Base-by-base conservation (phyloP, 1,140 invertebrate genomes). In the Drosophila ananassae region DNA sequence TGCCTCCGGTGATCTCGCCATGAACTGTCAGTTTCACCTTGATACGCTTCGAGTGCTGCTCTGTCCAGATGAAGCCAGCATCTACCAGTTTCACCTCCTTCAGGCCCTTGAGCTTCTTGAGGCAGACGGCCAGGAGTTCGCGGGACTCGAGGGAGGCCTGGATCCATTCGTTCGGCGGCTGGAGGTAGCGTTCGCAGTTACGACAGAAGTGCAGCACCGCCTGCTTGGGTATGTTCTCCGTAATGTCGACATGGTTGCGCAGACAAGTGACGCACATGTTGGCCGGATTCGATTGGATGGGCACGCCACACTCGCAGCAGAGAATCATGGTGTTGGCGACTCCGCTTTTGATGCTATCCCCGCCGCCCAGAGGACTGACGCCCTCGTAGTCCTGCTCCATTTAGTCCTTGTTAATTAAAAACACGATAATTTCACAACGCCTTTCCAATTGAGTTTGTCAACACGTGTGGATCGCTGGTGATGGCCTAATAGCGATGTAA, bases 21-120 rank as follows among this genome's bases (percentile, higher is more conserved):
- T 99, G 98, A n/a, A 99, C 95, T 3, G 97, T 98, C 52, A 99
- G 91, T 93, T 99, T 99, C 0, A 99, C 96, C 93, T 99, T 99
- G 25, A 99, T 95, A 66, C 99, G 94, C 92, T 98, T 98, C 0
- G 98, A 99, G 94, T 99, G 99, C 59, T 99, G 98, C 91, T 99
- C 99, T 32, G 99, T 99, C 98, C 99, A 99, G 3, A 99, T 94
- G 93, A 99, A 99, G 5, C 96, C 95, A 53, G 99, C 99, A 95
- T 99, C 98, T 46, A 99, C 94, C 4, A 99, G 92, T 90, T 96
- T 97, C 0, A 99, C 96, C 92, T 96, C 95, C 78, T 96, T 97
- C 1, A 99, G 93, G 3, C 97, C 97, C 93, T 98, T 99, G 0
- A 99, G 92, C 90, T 96, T 97, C 90, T 99, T 98, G 3, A 99